Evolutionary conservation across 2,888 invertebrate species (phyloP).

Genomic region (Drosophila putrida): DNA sequence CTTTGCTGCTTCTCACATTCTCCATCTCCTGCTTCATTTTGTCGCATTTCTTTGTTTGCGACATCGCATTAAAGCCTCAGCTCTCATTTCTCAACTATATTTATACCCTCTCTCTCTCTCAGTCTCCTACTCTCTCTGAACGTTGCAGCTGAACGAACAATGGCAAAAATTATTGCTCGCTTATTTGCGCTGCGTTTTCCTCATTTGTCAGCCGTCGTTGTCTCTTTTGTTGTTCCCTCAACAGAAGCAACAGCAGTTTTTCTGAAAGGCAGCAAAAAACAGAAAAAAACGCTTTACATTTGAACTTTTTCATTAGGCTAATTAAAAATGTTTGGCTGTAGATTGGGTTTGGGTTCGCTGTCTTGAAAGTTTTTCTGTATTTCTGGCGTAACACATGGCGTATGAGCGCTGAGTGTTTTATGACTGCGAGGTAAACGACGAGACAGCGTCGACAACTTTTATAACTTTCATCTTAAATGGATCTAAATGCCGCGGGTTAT

Average conservation of each 20-base stretch:
- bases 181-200: slow-evolving; percentile 68
- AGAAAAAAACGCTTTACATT: slow-evolving; percentile 57
- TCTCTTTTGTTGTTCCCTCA: slow-evolving; percentile 54
- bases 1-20: slow-evolving; percentile 32
- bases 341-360: slow-evolving; percentile 27
- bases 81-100: slow-evolving; percentile 2
- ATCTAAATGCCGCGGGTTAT: slow-evolving; percentile 37
- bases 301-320: slow-evolving; percentile 80
- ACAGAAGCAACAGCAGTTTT: slow-evolving; percentile 13
- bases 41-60: slow-evolving; percentile 62
- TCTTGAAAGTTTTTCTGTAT: slow-evolving; percentile 60
- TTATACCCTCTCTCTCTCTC: neutral
- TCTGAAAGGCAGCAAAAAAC: slow-evolving; percentile 40
- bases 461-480: slow-evolving; percentile 53
- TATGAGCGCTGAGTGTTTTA: slow-evolving; percentile 71
- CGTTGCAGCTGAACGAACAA: slow-evolving; percentile 53
- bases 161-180: slow-evolving; percentile 74
- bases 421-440: slow-evolving; percentile 60
- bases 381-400: slow-evolving; percentile 69
- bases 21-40: slow-evolving; percentile 34
- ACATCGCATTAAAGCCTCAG: slow-evolving; percentile 24
- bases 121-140: neutral
- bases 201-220: slow-evolving; percentile 67
- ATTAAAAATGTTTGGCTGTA: slow-evolving; percentile 71
- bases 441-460: slow-evolving; percentile 46